Evolutionary conservation across 2,888 invertebrate genomes (phyloP).

Genomic region (Alcis repandata): DNA sequence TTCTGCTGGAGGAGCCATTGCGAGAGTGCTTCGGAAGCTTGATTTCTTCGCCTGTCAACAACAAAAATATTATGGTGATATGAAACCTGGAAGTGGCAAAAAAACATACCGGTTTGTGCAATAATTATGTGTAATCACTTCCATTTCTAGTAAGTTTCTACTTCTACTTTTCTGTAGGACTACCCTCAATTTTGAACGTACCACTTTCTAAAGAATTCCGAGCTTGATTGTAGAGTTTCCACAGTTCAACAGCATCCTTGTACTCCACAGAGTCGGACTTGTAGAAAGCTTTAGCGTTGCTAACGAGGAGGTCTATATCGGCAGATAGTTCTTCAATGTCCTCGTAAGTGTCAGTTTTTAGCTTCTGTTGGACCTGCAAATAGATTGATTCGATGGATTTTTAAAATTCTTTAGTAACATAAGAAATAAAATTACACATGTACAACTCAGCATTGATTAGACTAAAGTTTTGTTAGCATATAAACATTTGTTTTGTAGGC

Average conservation of each 20-base stretch:
- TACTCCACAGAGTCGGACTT: conserved; percentile 94
- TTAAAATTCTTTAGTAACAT: no score
- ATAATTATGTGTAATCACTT: no score
- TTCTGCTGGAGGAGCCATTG: conserved; percentile 76
- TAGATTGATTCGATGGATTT: no score
- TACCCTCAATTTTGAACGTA: conserved; percentile 48
- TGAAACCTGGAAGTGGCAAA: no score
- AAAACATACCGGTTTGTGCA: no score
- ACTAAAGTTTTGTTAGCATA: no score
- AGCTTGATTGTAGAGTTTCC: conserved; percentile 91
- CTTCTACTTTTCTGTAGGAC: no score
- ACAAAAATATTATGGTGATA: neutral
- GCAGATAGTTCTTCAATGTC: conserved; percentile 96
- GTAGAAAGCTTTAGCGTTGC: conserved; percentile 98
- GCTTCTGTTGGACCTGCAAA: conserved; percentile 94
- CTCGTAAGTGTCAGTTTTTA: conserved; percentile 98
- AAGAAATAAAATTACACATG: no score
- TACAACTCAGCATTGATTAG: no score
- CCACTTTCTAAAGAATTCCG: conserved; percentile 77
- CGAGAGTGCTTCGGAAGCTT: conserved; percentile 76
- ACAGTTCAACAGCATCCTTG: conserved; percentile 95
- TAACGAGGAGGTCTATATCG: conserved; percentile 96
- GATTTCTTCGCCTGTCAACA: conserved; percentile 72
- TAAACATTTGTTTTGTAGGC: no score
- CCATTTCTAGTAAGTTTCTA: no score